Percentiles rank a stretch among this genome's conserved stretches.
phyloP scores from a whole-genome alignment of 2,797 vertebrate genomes.

The Uromys caudimaculatus region DNA sequence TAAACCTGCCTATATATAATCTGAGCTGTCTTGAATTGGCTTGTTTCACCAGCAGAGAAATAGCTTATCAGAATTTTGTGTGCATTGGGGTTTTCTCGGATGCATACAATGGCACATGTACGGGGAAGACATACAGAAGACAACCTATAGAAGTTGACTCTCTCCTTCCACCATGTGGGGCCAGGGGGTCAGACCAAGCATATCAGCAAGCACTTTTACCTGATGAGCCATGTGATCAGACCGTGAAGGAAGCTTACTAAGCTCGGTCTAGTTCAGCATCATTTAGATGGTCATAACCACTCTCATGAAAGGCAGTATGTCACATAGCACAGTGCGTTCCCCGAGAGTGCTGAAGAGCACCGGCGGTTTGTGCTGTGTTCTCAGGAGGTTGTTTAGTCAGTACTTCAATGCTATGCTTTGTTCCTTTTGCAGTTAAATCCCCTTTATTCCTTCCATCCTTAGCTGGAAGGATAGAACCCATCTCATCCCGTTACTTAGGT shows the following conservation, averaged over 20 bases:
- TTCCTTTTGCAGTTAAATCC: neutral
- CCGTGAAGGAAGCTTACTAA: neutral
- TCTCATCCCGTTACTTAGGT: neutral
- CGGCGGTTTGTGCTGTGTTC: neutral
- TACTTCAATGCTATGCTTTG: neutral
- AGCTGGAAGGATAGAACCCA: neutral
- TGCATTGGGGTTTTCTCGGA: accelerated
- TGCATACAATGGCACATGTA: neutral
- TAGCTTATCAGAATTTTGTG: neutral
- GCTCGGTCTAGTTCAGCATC: neutral
- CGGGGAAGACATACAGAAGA: neutral
- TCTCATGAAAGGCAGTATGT: neutral
- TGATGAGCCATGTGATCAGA: neutral
- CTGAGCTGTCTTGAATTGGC: neutral
- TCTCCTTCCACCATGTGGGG: neutral
- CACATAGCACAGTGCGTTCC: neutral
- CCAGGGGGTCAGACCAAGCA: neutral
- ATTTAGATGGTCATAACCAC: neutral
- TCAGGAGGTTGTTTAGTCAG: neutral
- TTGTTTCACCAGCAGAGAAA: neutral
- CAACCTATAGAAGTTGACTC: neutral
- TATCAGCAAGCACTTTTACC: neutral
- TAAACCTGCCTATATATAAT: neutral
- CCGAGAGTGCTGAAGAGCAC: neutral
- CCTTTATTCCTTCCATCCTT: neutral